A percentile compares a stretch with the other conserved stretches of the same genome.
Conservation (phyloP, 2,888 invertebrate species). For the Pharmacophagus antenor region DNA sequence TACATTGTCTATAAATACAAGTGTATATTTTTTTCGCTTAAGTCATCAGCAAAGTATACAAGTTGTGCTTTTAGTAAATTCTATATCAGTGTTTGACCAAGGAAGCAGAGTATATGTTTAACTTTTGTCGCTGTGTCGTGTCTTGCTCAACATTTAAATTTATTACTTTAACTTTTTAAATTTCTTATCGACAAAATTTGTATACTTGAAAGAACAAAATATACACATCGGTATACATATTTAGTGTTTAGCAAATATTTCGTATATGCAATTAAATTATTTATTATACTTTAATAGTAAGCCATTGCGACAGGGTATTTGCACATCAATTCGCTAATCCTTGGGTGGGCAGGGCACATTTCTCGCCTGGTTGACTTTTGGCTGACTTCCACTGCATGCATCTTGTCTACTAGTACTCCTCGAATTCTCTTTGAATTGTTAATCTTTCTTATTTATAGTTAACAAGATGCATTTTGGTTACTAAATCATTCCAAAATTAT, state of each 20-base stretch:
- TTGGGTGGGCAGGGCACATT: slow-evolving; percentile 48
- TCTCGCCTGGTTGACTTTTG: slow-evolving; percentile 60
- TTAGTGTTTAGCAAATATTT: background rate
- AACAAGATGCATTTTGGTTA: slow-evolving; percentile 40
- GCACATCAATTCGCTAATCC: slow-evolving; percentile 62
- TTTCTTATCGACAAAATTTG: too few relatives aligned
- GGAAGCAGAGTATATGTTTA: too few relatives aligned
- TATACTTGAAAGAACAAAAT: background rate
- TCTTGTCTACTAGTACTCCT: slow-evolving; percentile 50
- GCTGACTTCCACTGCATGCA: slow-evolving; percentile 62
- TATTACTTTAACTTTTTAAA: too few relatives aligned
- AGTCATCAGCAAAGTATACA: background rate
- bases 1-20: slow-evolving; percentile 5
- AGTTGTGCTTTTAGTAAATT: too few relatives aligned
- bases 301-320: slow-evolving; percentile 52
- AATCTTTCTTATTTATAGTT: slow-evolving; percentile 67
- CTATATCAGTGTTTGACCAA: too few relatives aligned
- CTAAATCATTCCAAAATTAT: slow-evolving; percentile 13
- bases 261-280: slow-evolving; percentile 13
- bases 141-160: too few relatives aligned
- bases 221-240: background rate
- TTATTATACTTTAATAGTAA: slow-evolving; percentile 35
- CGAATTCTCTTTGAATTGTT: slow-evolving; percentile 46
- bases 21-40: background rate
- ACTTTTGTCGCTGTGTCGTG: too few relatives aligned